Evolutionary conservation across 2,888 invertebrate genomes (phyloP), one percentile per base, ranked within the genome.

Genomic region (Drosophila ezoana): DNA sequence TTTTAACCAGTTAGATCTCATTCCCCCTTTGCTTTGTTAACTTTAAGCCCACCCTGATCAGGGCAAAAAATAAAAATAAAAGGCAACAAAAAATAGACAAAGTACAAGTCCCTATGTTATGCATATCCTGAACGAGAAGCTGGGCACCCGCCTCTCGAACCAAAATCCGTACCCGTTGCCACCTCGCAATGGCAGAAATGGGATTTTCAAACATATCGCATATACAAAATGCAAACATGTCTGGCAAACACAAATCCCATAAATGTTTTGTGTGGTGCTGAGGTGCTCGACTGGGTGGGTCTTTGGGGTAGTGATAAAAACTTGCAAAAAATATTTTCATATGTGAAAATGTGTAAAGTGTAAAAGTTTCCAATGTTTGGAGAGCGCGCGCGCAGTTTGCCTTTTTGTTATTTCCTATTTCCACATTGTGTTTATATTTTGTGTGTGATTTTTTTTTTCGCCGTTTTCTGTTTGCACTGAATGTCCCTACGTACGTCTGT

Each of bases 241-340:
- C 84, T 84, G 87, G 81, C 83, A 89, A 90, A 89, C 90, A 79
- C 88, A 90, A 90, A 88, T 88, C 89, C 88, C 87, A 89, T 90
- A 90, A 89, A 88, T 89, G 90, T 88, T 88, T 80, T 76, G 59
- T 67, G 48, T 14, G 8, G 38, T 13, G 35, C 28, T 28, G 28
- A 28, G 4, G 52, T 18, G 28, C 28, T 28, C 8, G 28, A 8
- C 28, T 16, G 28, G 13, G n/a, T 33, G 57, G 67, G 8, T 57
- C 56, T 65, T 61, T 69, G 71, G 63, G 45, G 54, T 68, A 65
- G 85, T 78, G 73, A 80, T 81, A 85, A 82, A 82, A 87, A 77
- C 85, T 79, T 85, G 73, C 71, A 81, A 79, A 82, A 79, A 83
- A 85, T 75, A 87, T 83, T 82, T 87, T 85, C 85, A 82, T 83